Evolutionary conservation across 2,113 vertebrate genomes (phyloP).

Genomic region (Dinomys branickii): DNA sequence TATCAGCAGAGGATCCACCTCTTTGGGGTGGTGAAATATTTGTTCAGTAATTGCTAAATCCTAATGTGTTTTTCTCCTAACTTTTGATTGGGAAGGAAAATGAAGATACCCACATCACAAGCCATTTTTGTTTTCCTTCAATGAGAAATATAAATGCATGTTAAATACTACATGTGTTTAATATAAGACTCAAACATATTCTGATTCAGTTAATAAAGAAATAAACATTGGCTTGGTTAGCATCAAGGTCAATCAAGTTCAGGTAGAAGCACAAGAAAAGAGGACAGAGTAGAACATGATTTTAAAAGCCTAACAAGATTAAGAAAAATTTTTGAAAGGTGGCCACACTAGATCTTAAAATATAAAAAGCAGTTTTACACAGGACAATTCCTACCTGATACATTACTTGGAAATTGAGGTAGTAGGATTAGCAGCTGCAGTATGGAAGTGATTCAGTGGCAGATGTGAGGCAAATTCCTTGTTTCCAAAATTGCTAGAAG

Average conservation of each 20-base stretch:
- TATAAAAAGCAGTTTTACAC: neutral
- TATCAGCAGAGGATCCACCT: neutral
- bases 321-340: neutral
- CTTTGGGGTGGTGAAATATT: neutral
- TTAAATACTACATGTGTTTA: neutral
- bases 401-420: neutral
- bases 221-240: neutral
- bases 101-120: neutral
- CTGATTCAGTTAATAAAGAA: neutral
- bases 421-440: slow-evolving; percentile 40
- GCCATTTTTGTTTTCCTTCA: neutral
- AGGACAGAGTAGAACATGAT: neutral
- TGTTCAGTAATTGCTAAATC: neutral
- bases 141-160: slow-evolving; percentile 22
- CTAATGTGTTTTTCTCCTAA: neutral
- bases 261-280: neutral
- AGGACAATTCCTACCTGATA: neutral
- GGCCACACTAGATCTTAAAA: neutral
- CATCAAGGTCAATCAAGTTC: slow-evolving; percentile 44
- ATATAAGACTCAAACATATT: neutral
- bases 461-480: slow-evolving; percentile 46
- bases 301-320: neutral
- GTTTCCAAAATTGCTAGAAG: slow-evolving; percentile 61
- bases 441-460: slow-evolving; percentile 61
- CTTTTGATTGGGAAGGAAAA: slow-evolving; percentile 14